phyloP scores from a whole-genome alignment of 2,113 vertebrate genomes.

The Turnix velox region DNA sequence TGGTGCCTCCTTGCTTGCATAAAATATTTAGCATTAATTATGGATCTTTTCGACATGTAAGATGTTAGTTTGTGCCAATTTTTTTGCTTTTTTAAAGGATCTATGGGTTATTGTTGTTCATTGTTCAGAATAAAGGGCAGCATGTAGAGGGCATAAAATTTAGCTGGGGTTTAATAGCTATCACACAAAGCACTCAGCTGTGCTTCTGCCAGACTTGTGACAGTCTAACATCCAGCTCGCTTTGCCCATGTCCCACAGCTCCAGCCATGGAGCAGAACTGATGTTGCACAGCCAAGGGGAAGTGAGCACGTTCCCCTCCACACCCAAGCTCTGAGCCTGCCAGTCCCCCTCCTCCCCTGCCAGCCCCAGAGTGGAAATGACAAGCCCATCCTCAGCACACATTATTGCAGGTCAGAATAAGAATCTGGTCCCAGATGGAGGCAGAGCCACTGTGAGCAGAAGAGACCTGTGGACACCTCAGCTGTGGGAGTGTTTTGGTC shows the following conservation, averaged over 20 bases:
- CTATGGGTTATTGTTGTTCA: background rate
- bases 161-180: background rate
- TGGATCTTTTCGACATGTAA: background rate
- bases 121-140: background rate
- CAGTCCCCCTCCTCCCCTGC: background rate
- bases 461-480: background rate
- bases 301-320: background rate
- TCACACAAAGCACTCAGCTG: background rate
- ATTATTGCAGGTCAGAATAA: background rate
- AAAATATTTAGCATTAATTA: constrained; percentile 22
- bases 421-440: background rate
- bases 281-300: background rate
- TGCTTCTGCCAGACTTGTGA: background rate
- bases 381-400: background rate
- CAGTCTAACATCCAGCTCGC: background rate
- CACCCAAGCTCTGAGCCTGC: rapidly evolving
- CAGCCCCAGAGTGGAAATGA: background rate
- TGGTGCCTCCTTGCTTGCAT: background rate
- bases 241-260: background rate
- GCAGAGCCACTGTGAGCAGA: background rate
- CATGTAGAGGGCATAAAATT: background rate
- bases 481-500: background rate
- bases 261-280: background rate
- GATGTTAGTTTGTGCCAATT: background rate
- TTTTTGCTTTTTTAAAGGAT: background rate